These are phyloP conservation scores for Drosophila suzukii DNA, from an alignment of 1,140 invertebrate species.

Conservation along the genomic window DNA sequence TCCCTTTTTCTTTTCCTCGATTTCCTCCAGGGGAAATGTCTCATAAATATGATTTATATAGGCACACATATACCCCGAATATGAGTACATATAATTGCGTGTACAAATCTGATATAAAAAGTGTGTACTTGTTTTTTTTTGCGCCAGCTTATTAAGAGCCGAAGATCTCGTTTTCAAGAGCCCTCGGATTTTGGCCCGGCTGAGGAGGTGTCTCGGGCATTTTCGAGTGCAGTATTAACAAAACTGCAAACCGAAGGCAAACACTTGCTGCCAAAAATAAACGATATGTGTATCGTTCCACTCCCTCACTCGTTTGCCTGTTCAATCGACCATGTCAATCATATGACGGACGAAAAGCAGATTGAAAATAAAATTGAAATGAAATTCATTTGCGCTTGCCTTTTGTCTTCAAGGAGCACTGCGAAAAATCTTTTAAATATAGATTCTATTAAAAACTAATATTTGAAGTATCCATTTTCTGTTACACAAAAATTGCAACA, in stretches of 20 bases:
- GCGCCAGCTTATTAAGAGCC: conserved; percentile 18
- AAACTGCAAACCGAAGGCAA: conserved; percentile 48
- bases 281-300: conserved; percentile 33
- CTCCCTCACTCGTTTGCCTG: conserved; percentile 5
- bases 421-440: neutral
- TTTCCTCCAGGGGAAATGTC: conserved; percentile 42
- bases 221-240: conserved; percentile 51
- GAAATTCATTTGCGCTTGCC: conserved; percentile 40
- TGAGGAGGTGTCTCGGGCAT: conserved; percentile 26
- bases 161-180: conserved; percentile 20
- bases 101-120: conserved; percentile 35
- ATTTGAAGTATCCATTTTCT: no score
- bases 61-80: neutral
- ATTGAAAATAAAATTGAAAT: conserved; percentile 46
- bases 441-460: neutral
- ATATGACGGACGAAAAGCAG: conserved; percentile 48
- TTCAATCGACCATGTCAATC: conserved; percentile 54
- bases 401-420: conserved; percentile 23
- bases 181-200: conserved; percentile 9
- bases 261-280: conserved; percentile 53
- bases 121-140: conserved; percentile 2
- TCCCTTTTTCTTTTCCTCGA: conserved; percentile 5
- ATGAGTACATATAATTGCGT: conserved; percentile 26
- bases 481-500: no score
- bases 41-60: conserved; percentile 52